Percentiles rank a stretch among this genome's conserved stretches.
Evolutionary conservation across 2,113 vertebrate genomes (phyloP).

Genomic region (Catagonus wagneri): DNA sequence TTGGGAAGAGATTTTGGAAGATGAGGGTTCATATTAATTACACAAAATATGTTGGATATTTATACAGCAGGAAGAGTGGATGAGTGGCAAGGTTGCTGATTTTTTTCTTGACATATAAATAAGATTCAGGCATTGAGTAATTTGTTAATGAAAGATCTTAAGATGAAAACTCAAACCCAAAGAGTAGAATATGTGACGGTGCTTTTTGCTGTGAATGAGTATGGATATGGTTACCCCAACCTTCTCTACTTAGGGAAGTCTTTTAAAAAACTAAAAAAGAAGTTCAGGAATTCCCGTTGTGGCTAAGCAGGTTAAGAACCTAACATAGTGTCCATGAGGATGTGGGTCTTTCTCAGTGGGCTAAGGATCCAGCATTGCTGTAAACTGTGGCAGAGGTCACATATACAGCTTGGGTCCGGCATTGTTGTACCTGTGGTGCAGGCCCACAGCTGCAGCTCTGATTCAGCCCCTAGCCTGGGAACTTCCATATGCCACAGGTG

Average conservation of each 20-base stretch:
- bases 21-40: not conserved
- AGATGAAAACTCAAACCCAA: not conserved
- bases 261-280: not conserved
- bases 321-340: no score
- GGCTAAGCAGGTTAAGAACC: no score
- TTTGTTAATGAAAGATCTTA: not conserved
- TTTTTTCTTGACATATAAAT: not conserved
- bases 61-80: not conserved
- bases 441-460: no score
- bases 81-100: not conserved
- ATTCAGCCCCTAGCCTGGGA: no score
- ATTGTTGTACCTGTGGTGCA: no score
- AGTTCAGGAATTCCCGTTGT: not conserved
- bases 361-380: no score
- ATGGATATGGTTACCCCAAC: not conserved
- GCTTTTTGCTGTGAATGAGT: not conserved
- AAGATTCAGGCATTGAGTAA: not conserved
- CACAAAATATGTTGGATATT: not conserved
- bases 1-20: constrained; percentile 17
- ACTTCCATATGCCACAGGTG: no score
- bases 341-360: no score
- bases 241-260: not conserved
- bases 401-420: no score
- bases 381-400: no score
- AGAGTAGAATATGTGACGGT: not conserved